These are phyloP conservation scores for Dinocampus coccinellae DNA, from an alignment of 2,888 invertebrate genomes.

Conservation along the genomic window DNA sequence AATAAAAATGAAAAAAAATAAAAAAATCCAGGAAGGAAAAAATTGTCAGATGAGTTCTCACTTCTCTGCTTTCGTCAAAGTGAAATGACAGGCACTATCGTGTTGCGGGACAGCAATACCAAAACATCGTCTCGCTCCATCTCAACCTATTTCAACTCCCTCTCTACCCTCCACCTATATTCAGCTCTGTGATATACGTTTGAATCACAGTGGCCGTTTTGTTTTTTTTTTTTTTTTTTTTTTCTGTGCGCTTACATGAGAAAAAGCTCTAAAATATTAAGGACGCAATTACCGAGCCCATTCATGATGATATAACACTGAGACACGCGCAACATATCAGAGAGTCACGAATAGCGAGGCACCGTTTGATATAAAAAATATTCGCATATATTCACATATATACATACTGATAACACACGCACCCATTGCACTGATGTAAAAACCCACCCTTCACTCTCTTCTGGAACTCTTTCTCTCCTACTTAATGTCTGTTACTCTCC, in stretches of 20 bases:
- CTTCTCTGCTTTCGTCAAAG: constrained; percentile 57
- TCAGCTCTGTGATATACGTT: constrained; percentile 41
- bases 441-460: constrained; percentile 38
- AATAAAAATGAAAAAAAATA: too few species aligned
- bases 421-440: constrained; percentile 50
- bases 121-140: constrained; percentile 14
- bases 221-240: constrained; percentile 49
- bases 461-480: constrained; percentile 27
- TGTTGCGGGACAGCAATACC: not conserved
- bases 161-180: constrained; percentile 2
- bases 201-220: constrained; percentile 56
- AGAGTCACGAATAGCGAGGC: not conserved
- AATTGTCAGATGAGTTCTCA: constrained; percentile 54
- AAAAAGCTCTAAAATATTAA: constrained; percentile 68
- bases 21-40: constrained; percentile 18
- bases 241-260: constrained; percentile 63
- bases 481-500: constrained; percentile 27
- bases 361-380: constrained; percentile 30
- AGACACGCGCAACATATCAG: constrained; percentile 44
- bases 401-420: constrained; percentile 39
- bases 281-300: constrained; percentile 68
- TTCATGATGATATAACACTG: constrained; percentile 65
- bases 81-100: constrained; percentile 13
- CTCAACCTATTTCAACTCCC: constrained; percentile 26
- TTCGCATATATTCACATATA: constrained; percentile 15